phyloP scores from a whole-genome alignment of 2,888 invertebrate genomes.

The Cheiracanthium punctorium region DNA sequence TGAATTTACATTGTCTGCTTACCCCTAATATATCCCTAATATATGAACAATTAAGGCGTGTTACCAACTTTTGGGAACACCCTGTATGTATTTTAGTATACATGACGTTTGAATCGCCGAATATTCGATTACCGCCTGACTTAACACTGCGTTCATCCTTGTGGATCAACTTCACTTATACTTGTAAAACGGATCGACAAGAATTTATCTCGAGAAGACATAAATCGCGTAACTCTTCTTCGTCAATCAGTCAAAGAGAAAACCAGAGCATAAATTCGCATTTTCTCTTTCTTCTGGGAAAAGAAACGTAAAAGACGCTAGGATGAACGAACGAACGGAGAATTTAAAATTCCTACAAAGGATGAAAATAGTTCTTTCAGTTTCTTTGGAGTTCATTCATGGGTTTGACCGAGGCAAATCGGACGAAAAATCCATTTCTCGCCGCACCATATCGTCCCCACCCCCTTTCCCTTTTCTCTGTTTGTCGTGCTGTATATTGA shows the following conservation, averaged over 20 bases:
- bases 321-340: not conserved
- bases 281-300: not conserved
- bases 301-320: not conserved
- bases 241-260: not conserved
- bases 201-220: no score
- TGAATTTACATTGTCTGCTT: no score
- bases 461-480: not conserved
- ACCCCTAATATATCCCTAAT: no score
- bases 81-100: no score
- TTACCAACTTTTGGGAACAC: no score
- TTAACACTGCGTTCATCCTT: no score
- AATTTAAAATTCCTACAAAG: not conserved
- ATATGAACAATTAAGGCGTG: no score
- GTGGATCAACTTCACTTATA: no score
- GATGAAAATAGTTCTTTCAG: not conserved
- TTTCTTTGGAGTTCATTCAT: not conserved
- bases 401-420: not conserved
- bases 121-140: no score
- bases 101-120: no score
- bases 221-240: no score
- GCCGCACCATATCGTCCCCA: not conserved
- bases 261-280: not conserved
- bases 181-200: no score
- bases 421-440: constrained; percentile 9
- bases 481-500: not conserved